phyloP scores from a whole-genome alignment of 2,797 vertebrate species.

The Cyclura pinguis region DNA sequence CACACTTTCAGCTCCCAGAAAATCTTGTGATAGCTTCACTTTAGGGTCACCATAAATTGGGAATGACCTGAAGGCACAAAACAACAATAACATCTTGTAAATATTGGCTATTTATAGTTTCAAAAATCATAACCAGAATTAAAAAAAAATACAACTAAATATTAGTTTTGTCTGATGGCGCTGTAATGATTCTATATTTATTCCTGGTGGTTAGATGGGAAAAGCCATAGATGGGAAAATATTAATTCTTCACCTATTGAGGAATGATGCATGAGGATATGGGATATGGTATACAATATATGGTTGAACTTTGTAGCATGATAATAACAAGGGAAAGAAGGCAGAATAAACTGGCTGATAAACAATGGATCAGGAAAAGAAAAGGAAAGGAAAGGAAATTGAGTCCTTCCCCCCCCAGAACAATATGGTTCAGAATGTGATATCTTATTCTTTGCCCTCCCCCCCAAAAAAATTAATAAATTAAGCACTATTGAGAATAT shows the following conservation, averaged over 20 bases:
- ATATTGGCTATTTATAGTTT: not conserved
- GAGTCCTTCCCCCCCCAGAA: not conserved
- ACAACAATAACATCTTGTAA: too few relatives aligned
- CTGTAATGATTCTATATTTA: too few relatives aligned
- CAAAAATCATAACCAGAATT: not conserved
- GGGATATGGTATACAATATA: not conserved
- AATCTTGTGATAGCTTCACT: too few relatives aligned
- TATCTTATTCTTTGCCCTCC: not conserved
- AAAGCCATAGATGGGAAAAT: not conserved
- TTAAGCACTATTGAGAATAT: not conserved
- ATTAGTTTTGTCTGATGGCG: too few relatives aligned
- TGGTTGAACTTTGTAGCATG: not conserved
- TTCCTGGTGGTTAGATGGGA: too few relatives aligned
- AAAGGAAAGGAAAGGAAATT: too few relatives aligned
- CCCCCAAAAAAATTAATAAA: not conserved
- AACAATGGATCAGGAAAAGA: too few relatives aligned
- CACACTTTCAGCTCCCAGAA: too few relatives aligned
- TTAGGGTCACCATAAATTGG: too few relatives aligned
- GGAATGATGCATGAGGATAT: not conserved
- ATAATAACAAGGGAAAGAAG: not conserved
- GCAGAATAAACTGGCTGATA: too few relatives aligned
- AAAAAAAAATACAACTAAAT: too few relatives aligned
- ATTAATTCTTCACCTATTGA: not conserved
- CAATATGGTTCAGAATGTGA: not conserved
- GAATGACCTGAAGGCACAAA: too few relatives aligned